phyloP scores from a whole-genome alignment of 1,140 invertebrate genomes.

The Eumaeus atala region DNA sequence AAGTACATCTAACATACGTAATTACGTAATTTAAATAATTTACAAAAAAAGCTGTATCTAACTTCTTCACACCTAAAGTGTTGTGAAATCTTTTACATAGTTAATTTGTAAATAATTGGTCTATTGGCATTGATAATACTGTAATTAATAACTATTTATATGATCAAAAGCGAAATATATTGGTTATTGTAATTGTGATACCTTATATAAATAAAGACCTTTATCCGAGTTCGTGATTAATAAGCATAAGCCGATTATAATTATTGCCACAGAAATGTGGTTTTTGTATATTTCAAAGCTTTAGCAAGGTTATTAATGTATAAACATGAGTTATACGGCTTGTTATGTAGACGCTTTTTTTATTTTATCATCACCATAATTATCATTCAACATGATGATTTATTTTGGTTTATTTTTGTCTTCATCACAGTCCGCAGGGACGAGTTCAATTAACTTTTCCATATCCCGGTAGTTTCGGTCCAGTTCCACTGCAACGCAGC shows the following conservation, averaged over 20 bases:
- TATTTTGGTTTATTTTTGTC: too few relatives aligned
- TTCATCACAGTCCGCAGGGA: too few relatives aligned
- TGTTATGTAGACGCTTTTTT: not conserved
- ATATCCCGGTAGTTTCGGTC: too few relatives aligned
- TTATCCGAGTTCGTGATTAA: conserved; percentile 2
- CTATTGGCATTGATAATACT: conserved; percentile 4
- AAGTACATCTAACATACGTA: too few relatives aligned
- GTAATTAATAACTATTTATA: conserved; percentile 7
- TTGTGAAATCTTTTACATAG: not conserved
- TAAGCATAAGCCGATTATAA: conserved; percentile 7
- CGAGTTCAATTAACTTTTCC: too few relatives aligned
- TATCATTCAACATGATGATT: not conserved
- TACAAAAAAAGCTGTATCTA: too few relatives aligned
- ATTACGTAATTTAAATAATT: too few relatives aligned
- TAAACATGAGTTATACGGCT: not conserved
- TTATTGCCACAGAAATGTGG: not conserved
- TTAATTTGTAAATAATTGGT: not conserved
- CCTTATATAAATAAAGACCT: conserved; percentile 7
- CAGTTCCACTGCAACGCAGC: too few relatives aligned
- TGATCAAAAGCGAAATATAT: not conserved
- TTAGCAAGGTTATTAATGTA: not conserved
- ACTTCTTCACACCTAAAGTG: too few relatives aligned
- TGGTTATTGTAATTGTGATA: conserved; percentile 6
- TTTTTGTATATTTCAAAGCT: conserved; percentile 4
- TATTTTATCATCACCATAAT: not conserved